Conservation (phyloP, 2,113 vertebrate species). For the Hepsetus odoe region DNA sequence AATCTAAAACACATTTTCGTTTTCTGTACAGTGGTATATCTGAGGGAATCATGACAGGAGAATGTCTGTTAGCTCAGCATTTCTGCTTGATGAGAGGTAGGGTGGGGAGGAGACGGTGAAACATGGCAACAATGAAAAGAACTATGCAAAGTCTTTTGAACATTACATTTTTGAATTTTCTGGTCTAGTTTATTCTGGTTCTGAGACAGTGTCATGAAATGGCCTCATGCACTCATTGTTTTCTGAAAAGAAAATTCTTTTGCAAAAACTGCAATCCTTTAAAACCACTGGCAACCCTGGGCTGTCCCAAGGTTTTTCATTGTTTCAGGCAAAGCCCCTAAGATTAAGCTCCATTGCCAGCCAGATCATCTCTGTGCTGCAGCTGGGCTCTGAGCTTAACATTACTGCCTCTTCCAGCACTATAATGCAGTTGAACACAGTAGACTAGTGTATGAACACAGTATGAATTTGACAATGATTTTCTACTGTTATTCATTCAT, state of each 20-base stretch:
- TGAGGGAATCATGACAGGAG: too few species aligned
- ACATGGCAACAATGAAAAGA: background rate
- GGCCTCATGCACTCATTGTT: too few species aligned
- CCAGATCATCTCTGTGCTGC: slow-evolving; percentile 11
- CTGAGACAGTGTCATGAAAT: too few species aligned
- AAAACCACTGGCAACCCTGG: background rate
- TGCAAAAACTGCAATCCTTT: background rate
- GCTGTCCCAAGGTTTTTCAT: background rate
- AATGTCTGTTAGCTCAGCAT: too few species aligned
- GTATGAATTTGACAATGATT: background rate
- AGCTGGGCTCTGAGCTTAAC: background rate
- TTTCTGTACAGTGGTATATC: too few species aligned
- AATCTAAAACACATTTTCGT: too few species aligned
- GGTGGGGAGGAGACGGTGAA: too few species aligned
- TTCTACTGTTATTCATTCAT: background rate
- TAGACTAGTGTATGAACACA: too few species aligned
- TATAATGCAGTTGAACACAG: background rate
- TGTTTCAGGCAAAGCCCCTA: slow-evolving; percentile 24
- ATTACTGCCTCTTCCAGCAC: background rate
- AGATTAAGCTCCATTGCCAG: slow-evolving; percentile 1
- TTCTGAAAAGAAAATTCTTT: background rate
- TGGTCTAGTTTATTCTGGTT: too few species aligned
- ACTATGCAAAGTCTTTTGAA: too few species aligned
- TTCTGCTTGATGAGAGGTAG: too few species aligned
- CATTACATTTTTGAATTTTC: background rate